Conservation (phyloP, 2,888 invertebrate species). For the Dicyrtomina minuta region DNA sequence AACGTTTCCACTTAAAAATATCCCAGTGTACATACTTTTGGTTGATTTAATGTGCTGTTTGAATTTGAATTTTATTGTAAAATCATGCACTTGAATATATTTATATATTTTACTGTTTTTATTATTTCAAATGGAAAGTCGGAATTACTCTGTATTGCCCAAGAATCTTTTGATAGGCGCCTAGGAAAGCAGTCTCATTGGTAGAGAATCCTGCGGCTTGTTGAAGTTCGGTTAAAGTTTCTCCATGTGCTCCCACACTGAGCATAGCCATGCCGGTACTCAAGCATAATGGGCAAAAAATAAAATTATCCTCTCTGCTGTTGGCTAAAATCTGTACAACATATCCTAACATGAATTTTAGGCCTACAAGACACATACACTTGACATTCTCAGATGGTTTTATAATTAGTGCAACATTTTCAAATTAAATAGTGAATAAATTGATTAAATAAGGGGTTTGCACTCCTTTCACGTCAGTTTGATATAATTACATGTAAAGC, state of each 20-base stretch:
- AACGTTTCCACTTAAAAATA: constrained; percentile 8
- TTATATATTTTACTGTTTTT: too few relatives aligned
- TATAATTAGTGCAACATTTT: too few relatives aligned
- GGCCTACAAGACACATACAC: too few relatives aligned
- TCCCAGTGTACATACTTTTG: constrained; percentile 18
- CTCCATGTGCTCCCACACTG: constrained; percentile 34
- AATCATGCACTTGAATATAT: too few relatives aligned
- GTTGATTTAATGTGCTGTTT: constrained; percentile 17
- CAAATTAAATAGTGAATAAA: too few relatives aligned
- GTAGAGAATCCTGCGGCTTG: constrained; percentile 34
- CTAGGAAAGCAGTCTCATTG: constrained; percentile 29
- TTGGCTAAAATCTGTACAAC: constrained; percentile 35
- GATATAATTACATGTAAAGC: too few relatives aligned
- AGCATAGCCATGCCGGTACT: constrained; percentile 37
- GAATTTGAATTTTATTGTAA: not conserved
- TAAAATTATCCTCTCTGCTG: constrained; percentile 39
- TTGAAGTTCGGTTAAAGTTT: constrained; percentile 32
- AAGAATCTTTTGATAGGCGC: constrained; percentile 36
- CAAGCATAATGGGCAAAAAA: constrained; percentile 45
- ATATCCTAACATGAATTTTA: not conserved
- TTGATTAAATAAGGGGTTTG: too few relatives aligned
- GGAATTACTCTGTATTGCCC: constrained; percentile 36
- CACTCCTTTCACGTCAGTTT: too few relatives aligned
- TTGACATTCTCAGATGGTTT: too few relatives aligned
- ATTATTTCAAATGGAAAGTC: too few relatives aligned